Conservation (phyloP, 2,797 vertebrate genomes). For the Microchirus variegatus region DNA sequence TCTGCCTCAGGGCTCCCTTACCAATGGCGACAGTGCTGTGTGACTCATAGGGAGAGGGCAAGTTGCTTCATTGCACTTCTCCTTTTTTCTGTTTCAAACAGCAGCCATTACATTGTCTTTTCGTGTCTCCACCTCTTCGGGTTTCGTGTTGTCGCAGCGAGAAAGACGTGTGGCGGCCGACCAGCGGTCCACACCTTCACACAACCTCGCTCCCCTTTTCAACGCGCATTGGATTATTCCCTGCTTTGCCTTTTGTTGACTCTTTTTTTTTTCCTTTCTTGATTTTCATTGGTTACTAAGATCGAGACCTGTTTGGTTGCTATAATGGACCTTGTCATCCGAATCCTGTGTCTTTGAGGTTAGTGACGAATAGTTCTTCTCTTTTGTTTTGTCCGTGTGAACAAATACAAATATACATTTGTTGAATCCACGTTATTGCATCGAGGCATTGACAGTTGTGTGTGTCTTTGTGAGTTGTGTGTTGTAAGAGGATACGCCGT, state of each 20-base stretch:
- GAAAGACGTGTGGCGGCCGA: constrained; percentile 60
- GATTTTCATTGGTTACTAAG: constrained; percentile 59
- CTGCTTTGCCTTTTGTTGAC: constrained; percentile 51
- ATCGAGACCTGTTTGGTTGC: constrained; percentile 64
- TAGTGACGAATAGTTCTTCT: constrained; percentile 66
- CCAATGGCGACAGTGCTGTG: constrained; percentile 78
- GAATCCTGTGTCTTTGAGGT: constrained; percentile 79
- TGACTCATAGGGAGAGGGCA: constrained; percentile 85
- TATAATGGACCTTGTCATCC: constrained; percentile 78
- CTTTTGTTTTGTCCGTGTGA: constrained; percentile 21
- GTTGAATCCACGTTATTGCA: background rate
- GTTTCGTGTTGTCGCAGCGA: constrained; percentile 68
- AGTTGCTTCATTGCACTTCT: constrained; percentile 84
- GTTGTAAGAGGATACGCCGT: constrained; percentile 3
- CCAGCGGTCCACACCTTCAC: constrained; percentile 64
- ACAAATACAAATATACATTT: background rate
- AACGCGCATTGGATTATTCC: constrained; percentile 78
- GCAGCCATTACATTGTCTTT: constrained; percentile 74
- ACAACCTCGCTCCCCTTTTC: constrained; percentile 43
- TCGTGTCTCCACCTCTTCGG: constrained; percentile 35
- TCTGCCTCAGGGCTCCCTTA: constrained; percentile 69
- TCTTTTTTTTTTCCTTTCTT: constrained; percentile 52
- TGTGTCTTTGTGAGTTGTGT: constrained; percentile 6
- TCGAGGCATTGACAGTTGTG: background rate
- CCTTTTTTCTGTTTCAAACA: constrained; percentile 79